These are phyloP conservation scores for Hemicordylus capensis DNA, from an alignment of 2,113 vertebrate genomes.

Conservation along the genomic window DNA sequence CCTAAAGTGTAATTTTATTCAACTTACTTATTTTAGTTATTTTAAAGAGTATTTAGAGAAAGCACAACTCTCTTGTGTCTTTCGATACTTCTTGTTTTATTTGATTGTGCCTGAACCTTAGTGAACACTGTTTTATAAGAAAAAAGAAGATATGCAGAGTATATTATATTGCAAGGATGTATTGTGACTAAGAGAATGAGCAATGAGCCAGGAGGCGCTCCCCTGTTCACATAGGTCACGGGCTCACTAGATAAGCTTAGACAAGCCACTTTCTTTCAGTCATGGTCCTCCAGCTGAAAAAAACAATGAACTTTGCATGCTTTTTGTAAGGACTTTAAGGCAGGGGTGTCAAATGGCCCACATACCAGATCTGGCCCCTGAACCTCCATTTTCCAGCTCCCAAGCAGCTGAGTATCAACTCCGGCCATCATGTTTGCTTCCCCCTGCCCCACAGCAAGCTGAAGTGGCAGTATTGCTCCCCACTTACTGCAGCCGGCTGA, in stretches of 20 bases:
- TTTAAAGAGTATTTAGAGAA: too few relatives aligned
- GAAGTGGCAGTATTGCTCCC: too few relatives aligned
- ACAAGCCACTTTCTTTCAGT: neutral
- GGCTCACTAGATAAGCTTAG: neutral
- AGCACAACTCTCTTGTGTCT: neutral
- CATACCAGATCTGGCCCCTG: too few relatives aligned
- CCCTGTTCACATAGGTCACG: neutral
- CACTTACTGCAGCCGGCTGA: too few relatives aligned
- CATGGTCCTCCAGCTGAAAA: neutral
- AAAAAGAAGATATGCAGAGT: neutral
- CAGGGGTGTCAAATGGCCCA: too few relatives aligned
- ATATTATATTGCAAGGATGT: neutral
- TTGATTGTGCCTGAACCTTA: neutral
- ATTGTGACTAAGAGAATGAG: neutral
- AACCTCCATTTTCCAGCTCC: too few relatives aligned
- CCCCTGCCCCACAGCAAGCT: too few relatives aligned
- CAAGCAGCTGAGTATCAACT: too few relatives aligned
- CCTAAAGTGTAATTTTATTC: too few relatives aligned
- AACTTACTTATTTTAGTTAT: too few relatives aligned
- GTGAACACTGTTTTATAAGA: constrained; percentile 2
- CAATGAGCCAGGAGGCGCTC: too few relatives aligned
- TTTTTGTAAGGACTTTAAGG: neutral
- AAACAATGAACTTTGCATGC: neutral
- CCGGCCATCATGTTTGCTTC: too few relatives aligned
- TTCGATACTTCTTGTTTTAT: neutral